A percentile compares a stretch with the other conserved stretches of the same genome.
Evolutionary conservation across 2,113 vertebrate genomes (phyloP).

Genomic region (Cochlearius cochlearius): DNA sequence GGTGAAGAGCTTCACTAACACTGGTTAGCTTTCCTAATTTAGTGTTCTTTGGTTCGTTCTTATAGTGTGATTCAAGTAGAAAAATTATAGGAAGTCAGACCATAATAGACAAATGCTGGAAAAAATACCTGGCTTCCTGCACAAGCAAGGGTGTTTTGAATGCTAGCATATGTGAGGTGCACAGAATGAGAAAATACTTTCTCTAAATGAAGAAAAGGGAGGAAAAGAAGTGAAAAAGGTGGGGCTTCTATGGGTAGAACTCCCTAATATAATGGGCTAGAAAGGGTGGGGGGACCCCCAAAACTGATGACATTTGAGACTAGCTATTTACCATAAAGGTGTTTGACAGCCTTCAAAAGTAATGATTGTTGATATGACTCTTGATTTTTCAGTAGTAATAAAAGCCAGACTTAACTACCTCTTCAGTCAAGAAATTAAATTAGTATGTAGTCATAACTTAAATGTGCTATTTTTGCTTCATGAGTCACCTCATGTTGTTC

Average conservation of each 20-base stretch:
- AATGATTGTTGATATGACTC: background rate
- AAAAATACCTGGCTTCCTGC: fast-evolving
- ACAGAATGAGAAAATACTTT: background rate
- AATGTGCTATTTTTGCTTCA: background rate
- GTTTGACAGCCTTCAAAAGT: background rate
- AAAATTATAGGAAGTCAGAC: background rate
- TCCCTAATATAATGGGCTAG: background rate
- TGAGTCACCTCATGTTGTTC: background rate
- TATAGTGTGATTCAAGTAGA: background rate
- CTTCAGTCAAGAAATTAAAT: background rate
- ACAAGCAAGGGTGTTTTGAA: background rate
- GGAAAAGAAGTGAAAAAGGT: background rate
- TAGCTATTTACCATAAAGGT: background rate
- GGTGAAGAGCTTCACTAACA: background rate
- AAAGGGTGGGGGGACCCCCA: background rate
- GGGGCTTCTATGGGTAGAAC: background rate
- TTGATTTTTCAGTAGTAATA: background rate
- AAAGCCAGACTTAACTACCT: background rate
- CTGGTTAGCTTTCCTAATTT: background rate
- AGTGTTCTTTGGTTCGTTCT: background rate
- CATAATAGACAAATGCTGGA: background rate
- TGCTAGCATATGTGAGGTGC: background rate
- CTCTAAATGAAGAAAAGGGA: background rate
- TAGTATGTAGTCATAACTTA: background rate
- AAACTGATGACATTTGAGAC: background rate